Evolutionary conservation across 2,113 vertebrate species (phyloP).

Genomic region (Ameiurus melas): DNA sequence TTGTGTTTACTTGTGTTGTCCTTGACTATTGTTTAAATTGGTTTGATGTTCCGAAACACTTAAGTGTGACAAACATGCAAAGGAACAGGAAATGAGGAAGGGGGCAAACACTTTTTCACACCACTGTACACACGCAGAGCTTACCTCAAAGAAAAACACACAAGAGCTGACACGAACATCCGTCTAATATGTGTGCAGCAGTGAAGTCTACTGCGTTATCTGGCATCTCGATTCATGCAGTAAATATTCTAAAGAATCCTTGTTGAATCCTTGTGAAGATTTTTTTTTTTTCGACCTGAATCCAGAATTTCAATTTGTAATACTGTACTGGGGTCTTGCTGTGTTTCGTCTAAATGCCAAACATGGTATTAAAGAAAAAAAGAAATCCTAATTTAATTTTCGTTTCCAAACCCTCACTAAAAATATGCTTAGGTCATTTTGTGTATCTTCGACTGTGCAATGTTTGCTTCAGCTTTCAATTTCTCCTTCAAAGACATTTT

Average conservation of each 20-base stretch:
- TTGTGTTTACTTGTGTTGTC: too few species aligned
- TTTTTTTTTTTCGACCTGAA: background rate
- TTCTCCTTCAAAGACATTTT: background rate
- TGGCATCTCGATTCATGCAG: background rate
- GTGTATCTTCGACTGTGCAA: background rate
- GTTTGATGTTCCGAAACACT: too few species aligned
- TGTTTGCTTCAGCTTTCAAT: background rate
- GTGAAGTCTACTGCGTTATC: background rate
- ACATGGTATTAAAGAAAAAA: background rate
- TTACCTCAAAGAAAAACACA: background rate
- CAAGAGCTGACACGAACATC: background rate
- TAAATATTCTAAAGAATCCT: background rate
- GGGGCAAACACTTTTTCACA: too few species aligned
- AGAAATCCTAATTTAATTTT: background rate
- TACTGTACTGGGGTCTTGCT: background rate
- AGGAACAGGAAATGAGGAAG: too few species aligned
- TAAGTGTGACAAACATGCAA: too few species aligned
- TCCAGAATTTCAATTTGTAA: background rate
- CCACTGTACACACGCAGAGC: fast-evolving
- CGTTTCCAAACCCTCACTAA: background rate
- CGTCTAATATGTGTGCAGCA: background rate
- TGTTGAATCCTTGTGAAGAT: background rate
- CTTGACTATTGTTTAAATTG: too few species aligned
- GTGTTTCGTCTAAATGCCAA: background rate
- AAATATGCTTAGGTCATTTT: background rate